Evolutionary conservation across 2,888 invertebrate genomes (phyloP).

Genomic region (Aethes cnicana): DNA sequence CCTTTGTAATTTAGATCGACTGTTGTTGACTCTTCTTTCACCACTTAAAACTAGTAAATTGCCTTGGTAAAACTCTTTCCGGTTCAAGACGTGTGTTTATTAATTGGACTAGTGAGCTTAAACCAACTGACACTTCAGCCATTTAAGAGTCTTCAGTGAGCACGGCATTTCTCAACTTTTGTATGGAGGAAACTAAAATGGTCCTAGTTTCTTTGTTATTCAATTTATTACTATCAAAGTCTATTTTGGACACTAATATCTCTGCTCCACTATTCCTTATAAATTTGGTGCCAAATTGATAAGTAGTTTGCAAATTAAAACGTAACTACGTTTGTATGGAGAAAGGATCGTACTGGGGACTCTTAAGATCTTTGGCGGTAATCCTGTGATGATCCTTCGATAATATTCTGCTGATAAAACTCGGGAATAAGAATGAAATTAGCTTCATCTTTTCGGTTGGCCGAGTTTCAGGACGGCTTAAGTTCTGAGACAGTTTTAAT

Average conservation of each 20-base stretch:
- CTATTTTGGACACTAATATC: no score
- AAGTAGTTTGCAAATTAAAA: no score
- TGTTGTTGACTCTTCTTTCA: slow-evolving; percentile 45
- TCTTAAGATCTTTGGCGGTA: slow-evolving; percentile 28
- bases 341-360: no score
- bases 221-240: no score
- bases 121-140: slow-evolving; percentile 18
- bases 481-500: slow-evolving; percentile 59
- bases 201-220: no score
- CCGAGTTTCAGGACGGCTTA: slow-evolving; percentile 40
- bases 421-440: slow-evolving; percentile 33
- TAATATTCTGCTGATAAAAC: slow-evolving; percentile 24
- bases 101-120: slow-evolving; percentile 16
- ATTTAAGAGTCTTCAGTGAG: no score
- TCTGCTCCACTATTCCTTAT: no score
- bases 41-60: slow-evolving; percentile 45
- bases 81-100: slow-evolving; percentile 16
- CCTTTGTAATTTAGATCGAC: slow-evolving; percentile 53
- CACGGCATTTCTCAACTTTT: no score
- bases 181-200: no score
- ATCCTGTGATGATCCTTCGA: slow-evolving; percentile 28
- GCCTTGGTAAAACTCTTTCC: slow-evolving; percentile 29
- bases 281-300: no score
- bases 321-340: no score
- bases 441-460: slow-evolving; percentile 28